Evolutionary conservation across 2,797 vertebrate species (phyloP), one percentile per base, ranked within the genome.

Genomic region (Sciurus carolinensis): DNA sequence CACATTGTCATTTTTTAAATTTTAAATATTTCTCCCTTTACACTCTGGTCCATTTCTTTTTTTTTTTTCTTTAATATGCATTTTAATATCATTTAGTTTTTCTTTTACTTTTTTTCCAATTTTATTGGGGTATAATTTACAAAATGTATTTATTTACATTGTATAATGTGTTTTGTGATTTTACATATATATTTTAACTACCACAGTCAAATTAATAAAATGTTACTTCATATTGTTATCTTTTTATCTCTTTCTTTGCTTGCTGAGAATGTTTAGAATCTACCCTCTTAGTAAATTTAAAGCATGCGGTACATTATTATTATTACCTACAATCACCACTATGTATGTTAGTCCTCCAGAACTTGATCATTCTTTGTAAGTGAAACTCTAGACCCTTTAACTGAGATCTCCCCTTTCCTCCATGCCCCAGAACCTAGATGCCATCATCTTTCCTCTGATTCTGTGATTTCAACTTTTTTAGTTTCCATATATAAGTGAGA

Each of bases 21-120:
- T 82, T 93, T 87, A 91, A 88, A 44, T 73, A 73, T 44, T 59
- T 89, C n/a, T 94, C 18, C 47, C 36, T 92, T 89, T 33, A 59
- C 30, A 89, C 10, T 42, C 47, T 52, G 5, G 4, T 85, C 30
- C 22, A 59, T 92, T 81, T 36, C 36, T 36, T 59, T 24, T 62
- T 47, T 69, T 9, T 80, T 67, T 85, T 75, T 14, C 62, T 67
- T 47, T 20, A 50, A 66, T 20, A 30, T 15, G 24, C 24, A 88
- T 52, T 42, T 57, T 44, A 22, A 28, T 13, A 8, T 57, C 4
- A 62, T 44, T 89, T 36, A 22, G 0, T 36, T 82, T 82, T 24
- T 4, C 7, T 33, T 80, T 89, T 39, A 39, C 20, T 28, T 7
- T 42, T 39, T 52, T 39, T 67, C 33, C 28, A 67, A 15, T 6